A percentile compares a stretch with the other conserved stretches of the same genome.
phyloP scores from a whole-genome alignment of 1,140 invertebrate genomes.

The Babylonia areolata region DNA sequence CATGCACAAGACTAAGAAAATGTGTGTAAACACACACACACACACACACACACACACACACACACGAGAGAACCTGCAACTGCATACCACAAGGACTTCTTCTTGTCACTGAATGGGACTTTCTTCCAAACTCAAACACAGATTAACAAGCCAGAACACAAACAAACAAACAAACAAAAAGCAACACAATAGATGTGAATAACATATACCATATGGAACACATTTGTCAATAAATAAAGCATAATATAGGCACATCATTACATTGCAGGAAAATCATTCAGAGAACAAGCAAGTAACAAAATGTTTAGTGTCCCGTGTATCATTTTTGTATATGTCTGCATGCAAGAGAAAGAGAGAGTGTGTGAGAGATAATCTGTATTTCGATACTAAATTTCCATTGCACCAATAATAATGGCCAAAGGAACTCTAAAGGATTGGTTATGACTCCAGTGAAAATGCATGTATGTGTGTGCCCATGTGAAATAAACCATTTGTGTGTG shows the following conservation, averaged over 20 bases:
- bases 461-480: too few species aligned
- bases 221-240: slow-evolving; percentile 81
- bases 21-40: slow-evolving; percentile 9
- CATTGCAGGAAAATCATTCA: slow-evolving; percentile 39
- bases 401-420: neutral
- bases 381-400: neutral
- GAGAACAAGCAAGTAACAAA: slow-evolving; percentile 73
- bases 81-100: neutral
- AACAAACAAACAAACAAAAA: neutral
- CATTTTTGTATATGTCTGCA: neutral
- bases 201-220: slow-evolving; percentile 83
- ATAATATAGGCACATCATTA: neutral
- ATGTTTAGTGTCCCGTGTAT: slow-evolving; percentile 86
- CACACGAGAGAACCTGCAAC: neutral
- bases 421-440: neutral
- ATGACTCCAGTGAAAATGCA: neutral
- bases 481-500: neutral
- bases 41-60: neutral
- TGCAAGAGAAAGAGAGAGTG: neutral
- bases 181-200: neutral
- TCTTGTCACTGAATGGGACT: neutral
- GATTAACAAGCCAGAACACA: neutral
- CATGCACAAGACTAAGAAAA: too few species aligned
- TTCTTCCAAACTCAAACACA: neutral
- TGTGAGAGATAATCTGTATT: neutral